Evolutionary conservation across 2,797 vertebrate species (phyloP).

Genomic region (Kryptopterus vitreolus): DNA sequence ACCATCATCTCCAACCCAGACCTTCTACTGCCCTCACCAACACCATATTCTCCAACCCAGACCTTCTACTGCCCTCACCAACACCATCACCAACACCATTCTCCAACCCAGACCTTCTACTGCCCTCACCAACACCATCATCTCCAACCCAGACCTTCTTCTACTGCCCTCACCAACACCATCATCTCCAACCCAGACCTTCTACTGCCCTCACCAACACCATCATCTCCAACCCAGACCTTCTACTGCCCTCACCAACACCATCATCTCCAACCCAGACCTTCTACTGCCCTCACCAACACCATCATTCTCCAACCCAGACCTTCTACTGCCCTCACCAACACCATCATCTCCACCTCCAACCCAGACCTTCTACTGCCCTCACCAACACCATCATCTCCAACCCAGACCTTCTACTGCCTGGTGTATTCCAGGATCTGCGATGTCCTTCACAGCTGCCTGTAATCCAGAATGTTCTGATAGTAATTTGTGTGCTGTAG

Average conservation of each 20-base stretch:
- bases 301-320: neutral
- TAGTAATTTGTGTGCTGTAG: no score
- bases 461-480: neutral
- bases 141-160: no score
- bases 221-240: neutral
- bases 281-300: neutral
- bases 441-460: no score
- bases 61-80: no score
- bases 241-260: neutral
- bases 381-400: neutral
- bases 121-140: neutral
- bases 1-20: neutral
- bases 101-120: no score
- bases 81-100: rapidly evolving
- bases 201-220: no score
- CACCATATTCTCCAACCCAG: no score
- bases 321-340: neutral
- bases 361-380: neutral
- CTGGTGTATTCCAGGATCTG: no score
- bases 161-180: no score
- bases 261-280: neutral
- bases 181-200: no score
- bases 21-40: no score
- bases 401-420: neutral
- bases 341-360: neutral